Evolutionary conservation across 2,113 vertebrate genomes (phyloP).

Genomic region (Echinops telfairi): DNA sequence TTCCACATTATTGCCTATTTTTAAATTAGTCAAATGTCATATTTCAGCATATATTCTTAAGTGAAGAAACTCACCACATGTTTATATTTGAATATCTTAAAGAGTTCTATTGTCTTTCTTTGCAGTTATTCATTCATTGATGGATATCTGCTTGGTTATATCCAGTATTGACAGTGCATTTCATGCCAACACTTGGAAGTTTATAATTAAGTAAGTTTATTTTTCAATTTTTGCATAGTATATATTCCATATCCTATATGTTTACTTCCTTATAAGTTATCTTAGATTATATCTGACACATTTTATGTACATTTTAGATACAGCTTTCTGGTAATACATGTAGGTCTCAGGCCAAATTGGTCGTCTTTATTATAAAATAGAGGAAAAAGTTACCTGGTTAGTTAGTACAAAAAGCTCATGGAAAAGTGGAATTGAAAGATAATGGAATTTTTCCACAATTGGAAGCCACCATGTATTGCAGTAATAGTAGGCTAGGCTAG

Average conservation of each 20-base stretch:
- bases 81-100: conserved; percentile 48
- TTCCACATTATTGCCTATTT: not conserved
- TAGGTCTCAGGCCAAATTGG: not conserved
- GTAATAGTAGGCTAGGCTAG: not conserved
- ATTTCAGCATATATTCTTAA: conserved; percentile 7
- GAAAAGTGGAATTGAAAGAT: no score
- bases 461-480: not conserved
- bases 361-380: not conserved
- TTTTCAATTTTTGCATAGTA: conserved; percentile 37
- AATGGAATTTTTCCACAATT: no score
- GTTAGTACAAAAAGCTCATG: not conserved
- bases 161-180: conserved; percentile 96
- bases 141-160: conserved; percentile 96
- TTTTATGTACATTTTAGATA: not conserved
- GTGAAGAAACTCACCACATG: not conserved
- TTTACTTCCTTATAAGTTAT: conserved; percentile 24
- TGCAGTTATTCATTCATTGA: conserved; percentile 94
- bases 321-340: not conserved
- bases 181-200: conserved; percentile 98
- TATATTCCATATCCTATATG: not conserved
- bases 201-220: conserved; percentile 94
- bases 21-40: conserved; percentile 27
- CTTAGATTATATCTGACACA: conserved; percentile 37
- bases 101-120: conserved; percentile 65
- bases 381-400: not conserved